Evolutionary conservation across 2,113 vertebrate genomes (phyloP).

Genomic region (Ailuropoda melanoleuca): DNA sequence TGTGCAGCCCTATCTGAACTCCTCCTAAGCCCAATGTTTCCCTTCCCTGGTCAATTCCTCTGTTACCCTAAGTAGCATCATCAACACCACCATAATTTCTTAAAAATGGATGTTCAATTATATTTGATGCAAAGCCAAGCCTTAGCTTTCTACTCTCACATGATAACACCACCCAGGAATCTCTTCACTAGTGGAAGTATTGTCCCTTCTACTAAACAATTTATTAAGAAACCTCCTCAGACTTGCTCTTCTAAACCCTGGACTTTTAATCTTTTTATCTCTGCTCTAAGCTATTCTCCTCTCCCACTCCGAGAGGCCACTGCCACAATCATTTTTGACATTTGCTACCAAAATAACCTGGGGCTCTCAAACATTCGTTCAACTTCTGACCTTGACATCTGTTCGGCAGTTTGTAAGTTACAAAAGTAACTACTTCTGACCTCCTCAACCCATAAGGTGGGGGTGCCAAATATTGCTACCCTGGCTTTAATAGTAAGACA

Average conservation of each 20-base stretch:
- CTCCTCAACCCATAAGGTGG: neutral
- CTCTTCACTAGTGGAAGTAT: neutral
- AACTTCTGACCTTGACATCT: conserved; percentile 46
- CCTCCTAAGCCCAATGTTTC: neutral
- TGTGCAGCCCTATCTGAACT: neutral
- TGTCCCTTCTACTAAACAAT: neutral
- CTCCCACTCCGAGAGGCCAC: neutral
- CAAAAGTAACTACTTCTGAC: conserved; percentile 35
- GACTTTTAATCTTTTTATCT: neutral
- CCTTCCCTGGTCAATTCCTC: neutral
- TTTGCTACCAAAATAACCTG: conserved; percentile 25
- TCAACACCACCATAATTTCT: neutral
- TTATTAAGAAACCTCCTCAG: neutral
- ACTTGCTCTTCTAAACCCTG: neutral
- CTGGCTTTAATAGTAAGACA: neutral
- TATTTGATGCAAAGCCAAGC: neutral
- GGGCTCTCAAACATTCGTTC: neutral
- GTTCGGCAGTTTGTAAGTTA: conserved; percentile 4
- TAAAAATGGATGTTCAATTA: neutral
- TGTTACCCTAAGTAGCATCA: neutral
- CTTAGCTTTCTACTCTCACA: neutral
- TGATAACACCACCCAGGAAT: neutral
- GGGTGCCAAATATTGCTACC: neutral
- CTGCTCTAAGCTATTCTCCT: neutral
- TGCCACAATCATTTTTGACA: neutral